Evolutionary conservation across 2,797 vertebrate genomes (phyloP).

Genomic region (Sebastes taczanowskii): DNA sequence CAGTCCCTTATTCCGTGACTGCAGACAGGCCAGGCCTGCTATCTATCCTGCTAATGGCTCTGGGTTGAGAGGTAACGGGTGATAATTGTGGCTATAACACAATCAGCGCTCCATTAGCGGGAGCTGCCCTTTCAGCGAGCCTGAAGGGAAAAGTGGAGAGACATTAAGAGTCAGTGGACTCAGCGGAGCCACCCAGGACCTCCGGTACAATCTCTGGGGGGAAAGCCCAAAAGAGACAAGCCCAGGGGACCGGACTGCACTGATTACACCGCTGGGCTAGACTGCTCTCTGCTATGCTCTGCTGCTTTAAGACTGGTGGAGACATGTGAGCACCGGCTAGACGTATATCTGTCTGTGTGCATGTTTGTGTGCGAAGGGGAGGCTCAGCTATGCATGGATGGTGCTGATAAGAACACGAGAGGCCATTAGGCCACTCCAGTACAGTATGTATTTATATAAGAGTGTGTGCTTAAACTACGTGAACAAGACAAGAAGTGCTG

Average conservation of each 20-base stretch:
- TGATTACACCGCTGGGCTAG: conserved; percentile 7
- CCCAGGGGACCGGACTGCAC: conserved; percentile 23
- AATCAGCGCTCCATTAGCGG: conserved; percentile 75
- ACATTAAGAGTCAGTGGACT: conserved; percentile 41
- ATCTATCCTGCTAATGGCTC: conserved; percentile 75
- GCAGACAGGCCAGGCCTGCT: conserved; percentile 40
- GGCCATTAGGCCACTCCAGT: conserved; percentile 20
- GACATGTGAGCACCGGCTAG: conserved; percentile 24
- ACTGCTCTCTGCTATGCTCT: conserved; percentile 31
- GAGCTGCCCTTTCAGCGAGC: conserved; percentile 53
- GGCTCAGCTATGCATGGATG: conserved; percentile 51
- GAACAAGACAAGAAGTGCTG: conserved; percentile 24
- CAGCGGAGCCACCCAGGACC: conserved; percentile 37
- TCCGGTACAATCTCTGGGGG: conserved; percentile 30
- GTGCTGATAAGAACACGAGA: conserved; percentile 50
- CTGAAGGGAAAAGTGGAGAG: conserved; percentile 41
- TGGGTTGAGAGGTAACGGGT: conserved; percentile 67
- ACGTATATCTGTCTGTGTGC: conserved; percentile 17
- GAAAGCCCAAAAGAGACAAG: conserved; percentile 13
- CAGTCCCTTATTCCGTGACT: conserved; percentile 59
- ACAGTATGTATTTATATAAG: background rate
- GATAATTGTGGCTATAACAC: conserved; percentile 77
- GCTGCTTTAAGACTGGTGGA: conserved; percentile 34
- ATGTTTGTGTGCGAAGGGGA: background rate
- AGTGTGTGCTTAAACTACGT: conserved; percentile 15